phyloP scores from a whole-genome alignment of 1,140 invertebrate species.

The Euglossa dilemma region DNA sequence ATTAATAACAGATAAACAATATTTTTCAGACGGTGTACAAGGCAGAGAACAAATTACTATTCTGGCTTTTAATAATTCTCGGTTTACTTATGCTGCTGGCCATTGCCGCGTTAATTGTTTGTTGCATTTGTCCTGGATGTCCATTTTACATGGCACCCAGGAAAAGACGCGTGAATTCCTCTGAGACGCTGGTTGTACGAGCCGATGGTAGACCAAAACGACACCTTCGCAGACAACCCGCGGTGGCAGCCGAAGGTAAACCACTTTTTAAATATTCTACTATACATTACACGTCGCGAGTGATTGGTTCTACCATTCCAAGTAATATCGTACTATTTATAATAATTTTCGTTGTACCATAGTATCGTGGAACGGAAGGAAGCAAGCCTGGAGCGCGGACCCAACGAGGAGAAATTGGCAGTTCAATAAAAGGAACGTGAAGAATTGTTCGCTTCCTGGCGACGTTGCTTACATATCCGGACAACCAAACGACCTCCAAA shows the following conservation, averaged over 20 bases:
- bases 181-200: slow-evolving; percentile 87
- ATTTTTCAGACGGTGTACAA: slow-evolving; percentile 86
- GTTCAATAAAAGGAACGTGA: slow-evolving; percentile 87
- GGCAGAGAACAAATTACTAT: slow-evolving; percentile 87
- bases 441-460: slow-evolving; percentile 76
- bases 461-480: slow-evolving; percentile 69
- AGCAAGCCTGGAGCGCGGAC: slow-evolving; percentile 91
- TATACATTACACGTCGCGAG: too few relatives aligned
- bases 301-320: too few relatives aligned
- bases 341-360: background rate
- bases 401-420: slow-evolving; percentile 88
- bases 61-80: slow-evolving; percentile 90
- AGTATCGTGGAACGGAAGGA: slow-evolving; percentile 68
- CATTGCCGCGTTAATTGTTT: slow-evolving; percentile 88
- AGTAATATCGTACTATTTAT: too few relatives aligned
- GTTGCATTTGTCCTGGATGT: slow-evolving; percentile 91
- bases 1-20: slow-evolving; percentile 49
- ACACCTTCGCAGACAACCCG: slow-evolving; percentile 73
- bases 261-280: too few relatives aligned
- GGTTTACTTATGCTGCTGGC: slow-evolving; percentile 88
- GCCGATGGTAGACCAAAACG: slow-evolving; percentile 74
- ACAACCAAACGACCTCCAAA: slow-evolving; percentile 36
- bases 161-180: slow-evolving; percentile 89
- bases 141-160: slow-evolving; percentile 90
- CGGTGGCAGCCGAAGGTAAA: slow-evolving; percentile 47